Evolutionary conservation across 2,797 vertebrate species (phyloP).

Genomic region (Pangasius larnaudii): DNA sequence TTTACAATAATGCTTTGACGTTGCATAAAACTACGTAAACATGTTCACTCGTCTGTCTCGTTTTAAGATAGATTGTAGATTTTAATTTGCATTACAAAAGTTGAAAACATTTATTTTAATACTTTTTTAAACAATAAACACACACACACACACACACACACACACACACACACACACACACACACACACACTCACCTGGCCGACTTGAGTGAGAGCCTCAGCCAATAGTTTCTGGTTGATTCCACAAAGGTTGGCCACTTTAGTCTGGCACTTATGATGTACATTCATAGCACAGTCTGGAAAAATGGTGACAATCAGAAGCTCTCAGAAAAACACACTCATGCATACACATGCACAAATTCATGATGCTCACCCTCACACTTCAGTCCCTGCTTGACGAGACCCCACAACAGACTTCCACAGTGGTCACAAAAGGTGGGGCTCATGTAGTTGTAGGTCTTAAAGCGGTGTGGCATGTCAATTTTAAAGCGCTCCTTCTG

Average conservation of each 20-base stretch:
- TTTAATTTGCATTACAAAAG: neutral
- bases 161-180: constrained; percentile 64
- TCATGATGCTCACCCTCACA: constrained; percentile 86
- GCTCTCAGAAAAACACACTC: neutral
- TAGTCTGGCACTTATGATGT: constrained; percentile 96
- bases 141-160: neutral
- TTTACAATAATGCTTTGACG: neutral
- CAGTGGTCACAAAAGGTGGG: constrained; percentile 99
- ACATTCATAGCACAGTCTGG: constrained; percentile 96
- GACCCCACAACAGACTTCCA: constrained; percentile 95
- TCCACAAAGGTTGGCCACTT: constrained; percentile 97
- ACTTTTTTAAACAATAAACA: neutral
- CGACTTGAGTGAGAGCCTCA: constrained; percentile 95
- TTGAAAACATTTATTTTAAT: neutral
- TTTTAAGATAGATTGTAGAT: neutral
- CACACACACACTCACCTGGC: constrained; percentile 76
- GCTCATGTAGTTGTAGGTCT: constrained; percentile 96
- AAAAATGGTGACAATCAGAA: constrained; percentile 2
- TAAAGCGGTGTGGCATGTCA: constrained; percentile 98
- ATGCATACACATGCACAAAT: neutral
- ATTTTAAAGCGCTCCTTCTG: constrained; percentile 99
- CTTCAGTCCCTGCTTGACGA: constrained; percentile 95
- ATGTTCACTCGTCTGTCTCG: neutral
- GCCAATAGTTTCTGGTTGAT: constrained; percentile 99
- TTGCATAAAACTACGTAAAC: neutral